Conservation (phyloP, 2,113 vertebrate genomes). For the Dicerorhinus sumatrensis region DNA sequence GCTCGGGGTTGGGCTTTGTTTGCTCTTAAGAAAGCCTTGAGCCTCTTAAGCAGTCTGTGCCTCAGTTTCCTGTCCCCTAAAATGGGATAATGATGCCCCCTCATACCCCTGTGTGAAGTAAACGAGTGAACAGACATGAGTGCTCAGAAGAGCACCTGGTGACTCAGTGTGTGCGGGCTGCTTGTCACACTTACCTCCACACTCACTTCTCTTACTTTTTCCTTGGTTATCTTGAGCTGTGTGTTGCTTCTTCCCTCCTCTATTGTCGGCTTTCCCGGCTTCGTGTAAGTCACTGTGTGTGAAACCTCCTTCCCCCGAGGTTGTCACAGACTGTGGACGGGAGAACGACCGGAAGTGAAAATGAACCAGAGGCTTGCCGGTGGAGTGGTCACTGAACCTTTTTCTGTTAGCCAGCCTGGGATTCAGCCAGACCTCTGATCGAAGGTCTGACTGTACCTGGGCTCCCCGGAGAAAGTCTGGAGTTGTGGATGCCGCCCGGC, state of each 20-base stretch:
- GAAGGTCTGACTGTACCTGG: background rate
- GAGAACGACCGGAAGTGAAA: background rate
- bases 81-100: fast-evolving
- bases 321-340: background rate
- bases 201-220: fast-evolving
- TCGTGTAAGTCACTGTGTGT: background rate
- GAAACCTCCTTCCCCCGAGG: fast-evolving
- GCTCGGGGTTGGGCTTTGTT: background rate
- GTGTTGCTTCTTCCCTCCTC: background rate
- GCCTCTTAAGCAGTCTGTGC: background rate
- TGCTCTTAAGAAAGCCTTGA: background rate
- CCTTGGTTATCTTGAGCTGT: background rate
- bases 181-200: fast-evolving
- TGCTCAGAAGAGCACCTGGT: fast-evolving
- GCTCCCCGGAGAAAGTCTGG: fast-evolving
- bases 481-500: background rate
- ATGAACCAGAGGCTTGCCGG: background rate
- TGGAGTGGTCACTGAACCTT: background rate
- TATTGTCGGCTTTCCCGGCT: background rate
- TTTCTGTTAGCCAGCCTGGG: background rate
- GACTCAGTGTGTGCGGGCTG: fast-evolving
- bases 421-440: background rate
- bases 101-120: fast-evolving
- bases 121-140: fast-evolving
- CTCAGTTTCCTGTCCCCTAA: background rate